These are phyloP conservation scores for Urocyon cinereoargenteus DNA, from an alignment of 2,797 vertebrate species.

Conservation along the genomic window DNA sequence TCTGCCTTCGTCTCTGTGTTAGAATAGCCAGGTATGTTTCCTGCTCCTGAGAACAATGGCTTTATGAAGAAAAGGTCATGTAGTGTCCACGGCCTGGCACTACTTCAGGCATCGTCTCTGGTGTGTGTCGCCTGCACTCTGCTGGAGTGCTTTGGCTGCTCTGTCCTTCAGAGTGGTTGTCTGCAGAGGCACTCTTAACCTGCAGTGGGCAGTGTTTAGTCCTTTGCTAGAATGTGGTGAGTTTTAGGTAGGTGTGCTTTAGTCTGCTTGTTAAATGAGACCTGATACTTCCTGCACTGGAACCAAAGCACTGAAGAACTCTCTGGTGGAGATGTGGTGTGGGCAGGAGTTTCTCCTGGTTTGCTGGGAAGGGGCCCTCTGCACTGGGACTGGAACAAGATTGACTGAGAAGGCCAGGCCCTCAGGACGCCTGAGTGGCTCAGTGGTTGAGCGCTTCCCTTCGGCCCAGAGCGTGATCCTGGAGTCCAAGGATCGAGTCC, in stretches of 20 bases:
- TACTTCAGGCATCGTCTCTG: neutral
- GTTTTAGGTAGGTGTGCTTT: neutral
- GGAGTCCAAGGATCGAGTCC: too few species aligned
- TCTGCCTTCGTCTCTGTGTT: neutral
- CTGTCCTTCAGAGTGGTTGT: neutral
- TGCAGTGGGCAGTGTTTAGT: neutral
- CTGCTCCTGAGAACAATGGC: neutral
- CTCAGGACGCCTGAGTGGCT: neutral
- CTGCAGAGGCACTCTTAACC: neutral
- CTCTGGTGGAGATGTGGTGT: neutral
- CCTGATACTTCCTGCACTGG: neutral
- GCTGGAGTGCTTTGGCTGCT: neutral
- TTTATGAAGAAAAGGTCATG: neutral
- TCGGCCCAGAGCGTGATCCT: too few species aligned
- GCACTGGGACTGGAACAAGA: neutral
- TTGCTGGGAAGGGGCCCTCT: neutral
- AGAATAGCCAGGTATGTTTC: neutral
- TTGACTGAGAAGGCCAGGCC: neutral
- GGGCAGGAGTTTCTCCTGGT: neutral
- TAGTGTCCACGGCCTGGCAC: neutral
- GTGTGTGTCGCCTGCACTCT: neutral
- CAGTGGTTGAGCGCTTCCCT: too few species aligned
- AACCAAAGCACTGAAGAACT: neutral
- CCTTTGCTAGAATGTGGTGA: neutral
- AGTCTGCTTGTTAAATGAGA: neutral